Percentiles rank a stretch among this genome's conserved stretches.
Conservation (phyloP, 1,140 invertebrate species). For the Calephelis virginiensis region DNA sequence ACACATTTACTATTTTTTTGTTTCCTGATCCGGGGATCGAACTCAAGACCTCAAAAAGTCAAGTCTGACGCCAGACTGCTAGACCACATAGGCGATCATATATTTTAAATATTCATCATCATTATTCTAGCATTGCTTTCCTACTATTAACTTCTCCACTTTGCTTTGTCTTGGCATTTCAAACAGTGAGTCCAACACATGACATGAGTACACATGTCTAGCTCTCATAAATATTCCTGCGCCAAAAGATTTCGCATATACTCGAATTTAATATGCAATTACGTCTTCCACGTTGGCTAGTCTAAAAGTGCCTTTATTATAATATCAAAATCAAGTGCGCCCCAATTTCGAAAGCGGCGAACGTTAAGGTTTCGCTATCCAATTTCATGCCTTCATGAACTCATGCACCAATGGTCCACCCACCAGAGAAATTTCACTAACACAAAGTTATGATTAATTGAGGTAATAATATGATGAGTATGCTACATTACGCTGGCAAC, state of each 20-base stretch:
- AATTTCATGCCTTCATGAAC: constrained; percentile 75
- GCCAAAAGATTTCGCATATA: not conserved
- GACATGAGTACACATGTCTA: too few relatives aligned
- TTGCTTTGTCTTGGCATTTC: too few relatives aligned
- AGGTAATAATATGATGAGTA: constrained; percentile 63
- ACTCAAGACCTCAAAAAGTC: too few relatives aligned
- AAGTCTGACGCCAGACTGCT: too few relatives aligned
- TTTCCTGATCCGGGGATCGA: too few relatives aligned
- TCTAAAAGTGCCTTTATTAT: constrained; percentile 34
- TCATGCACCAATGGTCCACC: constrained; percentile 67
- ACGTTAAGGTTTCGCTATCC: constrained; percentile 66
- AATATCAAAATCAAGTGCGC: constrained; percentile 61
- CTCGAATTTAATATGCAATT: constrained; percentile 4
- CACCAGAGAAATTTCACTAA: constrained; percentile 73
- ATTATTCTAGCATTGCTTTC: too few relatives aligned
- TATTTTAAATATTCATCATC: too few relatives aligned
- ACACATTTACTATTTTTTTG: too few relatives aligned
- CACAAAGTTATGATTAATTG: constrained; percentile 77
- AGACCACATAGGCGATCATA: too few relatives aligned
- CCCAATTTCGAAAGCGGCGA: constrained; percentile 53
- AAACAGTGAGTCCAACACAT: too few relatives aligned
- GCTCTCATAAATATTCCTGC: constrained; percentile 33
- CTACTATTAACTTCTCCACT: too few relatives aligned
- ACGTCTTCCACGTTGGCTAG: not conserved
- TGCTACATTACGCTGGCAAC: constrained; percentile 31